Percentiles rank a stretch among this genome's conserved stretches.
These are phyloP conservation scores for Melitaea athalia DNA, from an alignment of 2,888 invertebrate species.

Conservation along the genomic window DNA sequence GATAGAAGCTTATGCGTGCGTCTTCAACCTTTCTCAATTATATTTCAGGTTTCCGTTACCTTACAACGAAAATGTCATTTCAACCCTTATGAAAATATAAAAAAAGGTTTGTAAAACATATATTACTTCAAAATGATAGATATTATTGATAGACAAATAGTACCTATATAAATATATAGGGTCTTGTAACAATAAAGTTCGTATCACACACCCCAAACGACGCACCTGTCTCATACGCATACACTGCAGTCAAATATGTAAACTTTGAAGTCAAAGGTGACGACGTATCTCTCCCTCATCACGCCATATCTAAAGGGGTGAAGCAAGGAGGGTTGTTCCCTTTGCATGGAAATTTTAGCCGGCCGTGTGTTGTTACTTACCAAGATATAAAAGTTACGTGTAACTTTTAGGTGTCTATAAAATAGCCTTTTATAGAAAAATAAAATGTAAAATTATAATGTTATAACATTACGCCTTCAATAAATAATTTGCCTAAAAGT, in stretches of 20 bases:
- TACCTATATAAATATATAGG: too few relatives aligned
- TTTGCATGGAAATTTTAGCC: constrained; percentile 12
- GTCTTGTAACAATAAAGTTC: constrained; percentile 6
- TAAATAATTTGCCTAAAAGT: too few relatives aligned
- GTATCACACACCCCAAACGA: background rate
- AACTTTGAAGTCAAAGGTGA: constrained; percentile 40
- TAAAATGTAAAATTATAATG: background rate
- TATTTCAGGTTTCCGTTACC: too few relatives aligned
- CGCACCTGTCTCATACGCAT: constrained; percentile 23
- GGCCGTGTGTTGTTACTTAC: constrained; percentile 14
- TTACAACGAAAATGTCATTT: too few relatives aligned
- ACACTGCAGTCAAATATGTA: constrained; percentile 33
- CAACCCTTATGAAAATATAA: too few relatives aligned
- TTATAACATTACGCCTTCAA: too few relatives aligned
- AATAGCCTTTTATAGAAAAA: background rate
- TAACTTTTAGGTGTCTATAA: constrained; percentile 15
- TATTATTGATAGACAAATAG: too few relatives aligned
- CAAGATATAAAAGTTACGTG: constrained; percentile 22
- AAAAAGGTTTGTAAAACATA: too few relatives aligned
- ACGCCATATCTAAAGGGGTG: constrained; percentile 33
- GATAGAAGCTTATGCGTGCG: too few relatives aligned
- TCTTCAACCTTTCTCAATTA: too few relatives aligned
- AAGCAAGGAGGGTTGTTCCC: constrained; percentile 23
- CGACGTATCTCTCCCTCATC: constrained; percentile 34
- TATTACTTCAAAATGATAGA: too few relatives aligned